Conservation (phyloP, 2,797 vertebrate species). For the Onychomys arenicola region DNA sequence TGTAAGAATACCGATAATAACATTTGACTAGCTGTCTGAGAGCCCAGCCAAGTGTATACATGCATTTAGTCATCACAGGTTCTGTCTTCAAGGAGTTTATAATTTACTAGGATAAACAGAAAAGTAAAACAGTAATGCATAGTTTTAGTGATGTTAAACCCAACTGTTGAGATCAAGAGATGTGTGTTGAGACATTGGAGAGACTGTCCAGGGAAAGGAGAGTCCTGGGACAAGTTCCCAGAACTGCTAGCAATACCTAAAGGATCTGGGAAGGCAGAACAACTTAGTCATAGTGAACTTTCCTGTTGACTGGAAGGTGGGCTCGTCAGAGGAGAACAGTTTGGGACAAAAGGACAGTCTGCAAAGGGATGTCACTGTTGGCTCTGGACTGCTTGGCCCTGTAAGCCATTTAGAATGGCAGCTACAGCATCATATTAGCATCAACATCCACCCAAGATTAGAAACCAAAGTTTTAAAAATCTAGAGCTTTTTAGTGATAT, state of each 20-base stretch:
- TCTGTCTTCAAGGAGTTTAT: neutral
- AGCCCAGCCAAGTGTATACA: neutral
- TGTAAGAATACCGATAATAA: neutral
- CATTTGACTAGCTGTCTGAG: neutral
- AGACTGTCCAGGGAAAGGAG: neutral
- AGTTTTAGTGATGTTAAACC: neutral
- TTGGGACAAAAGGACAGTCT: neutral
- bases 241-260: neutral
- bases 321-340: neutral
- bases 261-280: neutral
- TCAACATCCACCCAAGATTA: neutral
- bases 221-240: neutral
- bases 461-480: neutral
- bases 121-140: neutral
- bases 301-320: neutral
- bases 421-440: neutral
- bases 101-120: neutral
- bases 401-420: neutral
- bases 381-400: neutral
- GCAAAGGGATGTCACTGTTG: neutral
- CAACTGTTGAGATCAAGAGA: neutral
- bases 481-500: neutral
- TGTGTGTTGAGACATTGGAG: neutral
- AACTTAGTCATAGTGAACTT: neutral
- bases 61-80: neutral